A percentile compares a stretch with the other conserved stretches of the same genome.
Conservation (phyloP, 1,140 invertebrate genomes). For the Sitobion miscanthi region DNA sequence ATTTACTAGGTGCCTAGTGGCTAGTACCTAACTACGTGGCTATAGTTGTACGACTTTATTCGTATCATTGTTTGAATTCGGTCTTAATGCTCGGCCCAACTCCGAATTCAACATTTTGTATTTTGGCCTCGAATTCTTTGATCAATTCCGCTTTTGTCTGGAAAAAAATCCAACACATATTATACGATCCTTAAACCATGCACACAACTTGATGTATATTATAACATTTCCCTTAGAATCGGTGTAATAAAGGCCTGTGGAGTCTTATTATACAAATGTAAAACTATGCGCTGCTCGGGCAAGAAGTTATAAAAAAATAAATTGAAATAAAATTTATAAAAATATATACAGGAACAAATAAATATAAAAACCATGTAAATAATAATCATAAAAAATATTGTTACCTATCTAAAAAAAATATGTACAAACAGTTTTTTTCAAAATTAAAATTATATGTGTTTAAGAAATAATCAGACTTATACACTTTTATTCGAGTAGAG, state of each 20-base stretch:
- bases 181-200: background rate
- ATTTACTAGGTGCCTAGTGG: background rate
- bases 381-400: background rate
- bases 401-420: background rate
- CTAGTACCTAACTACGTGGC: background rate
- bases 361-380: background rate
- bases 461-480: background rate
- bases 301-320: background rate
- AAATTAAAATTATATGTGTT: no score
- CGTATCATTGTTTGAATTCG: background rate
- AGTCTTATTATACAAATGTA: background rate
- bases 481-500: background rate
- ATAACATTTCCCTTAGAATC: background rate
- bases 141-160: constrained; percentile 34
- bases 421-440: no score
- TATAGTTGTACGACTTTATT: background rate
- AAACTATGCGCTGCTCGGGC: background rate
- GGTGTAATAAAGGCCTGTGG: background rate
- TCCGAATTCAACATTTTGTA: constrained; percentile 42
- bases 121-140: constrained; percentile 40
- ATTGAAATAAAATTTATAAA: background rate
- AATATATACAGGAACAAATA: background rate
- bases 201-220: background rate
- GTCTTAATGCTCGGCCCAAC: background rate
- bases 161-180: background rate